Evolutionary conservation across 2,888 invertebrate species (phyloP), one percentile per base, ranked within the genome.

Genomic region (Dione vanillae): DNA sequence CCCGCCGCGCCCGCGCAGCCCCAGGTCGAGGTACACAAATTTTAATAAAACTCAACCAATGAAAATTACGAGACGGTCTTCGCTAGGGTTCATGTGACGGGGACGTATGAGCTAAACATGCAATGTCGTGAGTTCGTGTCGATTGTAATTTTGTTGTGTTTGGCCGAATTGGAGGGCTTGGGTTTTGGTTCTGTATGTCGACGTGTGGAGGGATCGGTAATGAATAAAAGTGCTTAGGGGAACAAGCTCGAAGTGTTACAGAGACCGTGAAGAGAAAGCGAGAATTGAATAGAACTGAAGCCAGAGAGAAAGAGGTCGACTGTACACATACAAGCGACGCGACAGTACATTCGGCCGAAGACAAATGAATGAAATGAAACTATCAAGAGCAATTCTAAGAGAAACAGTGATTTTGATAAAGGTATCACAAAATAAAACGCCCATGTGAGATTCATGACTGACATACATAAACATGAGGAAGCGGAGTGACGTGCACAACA

Each of bases 401-500:
- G 90, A 91, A 89, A 92, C 86, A 90, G 91, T 92, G 91, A 89
- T 85, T 86, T 88, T 90, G 91, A 91, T 89, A 91, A 92, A 93
- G 90, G 93, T 93, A 93, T 93, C 93, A 93, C 93, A 92, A 93
- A 92, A 90, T 91, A 91, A 92, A 92, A 91, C 93, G 93, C 93
- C 92, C 93, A 88, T 88, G 88, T 90, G 91, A 81, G 86, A 80
- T 78, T 59, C 40, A 67, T 52, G 81, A 83, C 82, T 86, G 84
- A 78, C 78, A 81, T 84, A 84, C 82, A 85, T 82, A 85, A 82
- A 85, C 80, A 85, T 85, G 88, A 87, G 85, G 77, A 92, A 91
- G 91, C 92, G 81, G 76, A 83, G 85, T 89, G 88, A 86, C 90
- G 88, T 92, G 91, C 92, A 86, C 78, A 84, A 82, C 74, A 82